Percentiles rank a stretch among this genome's conserved stretches.
Evolutionary conservation across 2,888 invertebrate genomes (phyloP).

Genomic region (Pterobdella sp.): DNA sequence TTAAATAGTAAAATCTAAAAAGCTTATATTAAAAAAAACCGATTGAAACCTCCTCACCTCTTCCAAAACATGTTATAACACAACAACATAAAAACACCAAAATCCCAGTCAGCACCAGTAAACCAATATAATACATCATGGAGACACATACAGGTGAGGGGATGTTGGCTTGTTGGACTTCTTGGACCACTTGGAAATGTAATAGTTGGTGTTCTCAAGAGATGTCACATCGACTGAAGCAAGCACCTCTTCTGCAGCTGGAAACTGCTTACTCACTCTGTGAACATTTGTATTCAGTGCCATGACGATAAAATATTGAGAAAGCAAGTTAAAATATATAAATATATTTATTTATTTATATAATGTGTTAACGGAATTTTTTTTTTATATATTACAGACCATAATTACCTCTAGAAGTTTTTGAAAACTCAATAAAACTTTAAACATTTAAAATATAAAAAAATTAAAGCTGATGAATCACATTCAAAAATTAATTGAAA

Average conservation of each 20-base stretch:
- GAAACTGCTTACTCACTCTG: constrained; percentile 61
- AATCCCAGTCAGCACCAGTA: not conserved
- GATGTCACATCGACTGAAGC: constrained; percentile 67
- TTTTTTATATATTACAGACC: too few relatives aligned
- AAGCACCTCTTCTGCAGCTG: constrained; percentile 57
- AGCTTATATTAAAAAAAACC: too few relatives aligned
- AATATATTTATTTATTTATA: too few relatives aligned
- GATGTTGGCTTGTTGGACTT: constrained; percentile 55
- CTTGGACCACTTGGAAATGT: constrained; percentile 80
- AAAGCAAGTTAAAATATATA: not conserved
- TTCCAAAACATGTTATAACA: not conserved
- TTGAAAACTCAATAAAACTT: too few relatives aligned
- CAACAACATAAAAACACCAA: not conserved
- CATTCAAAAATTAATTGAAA: too few relatives aligned
- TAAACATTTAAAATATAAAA: too few relatives aligned
- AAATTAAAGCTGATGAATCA: not conserved
- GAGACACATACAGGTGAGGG: constrained; percentile 36
- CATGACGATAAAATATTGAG: not conserved
- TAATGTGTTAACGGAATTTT: too few relatives aligned
- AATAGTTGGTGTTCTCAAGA: constrained; percentile 65
- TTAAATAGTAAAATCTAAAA: constrained; percentile 34
- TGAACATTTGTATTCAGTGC: not conserved
- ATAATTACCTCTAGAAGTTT: too few relatives aligned
- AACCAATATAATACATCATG: not conserved
- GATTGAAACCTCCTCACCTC: too few relatives aligned